Conservation (phyloP, 2,888 invertebrate genomes). For the Lacanobia oleracea region DNA sequence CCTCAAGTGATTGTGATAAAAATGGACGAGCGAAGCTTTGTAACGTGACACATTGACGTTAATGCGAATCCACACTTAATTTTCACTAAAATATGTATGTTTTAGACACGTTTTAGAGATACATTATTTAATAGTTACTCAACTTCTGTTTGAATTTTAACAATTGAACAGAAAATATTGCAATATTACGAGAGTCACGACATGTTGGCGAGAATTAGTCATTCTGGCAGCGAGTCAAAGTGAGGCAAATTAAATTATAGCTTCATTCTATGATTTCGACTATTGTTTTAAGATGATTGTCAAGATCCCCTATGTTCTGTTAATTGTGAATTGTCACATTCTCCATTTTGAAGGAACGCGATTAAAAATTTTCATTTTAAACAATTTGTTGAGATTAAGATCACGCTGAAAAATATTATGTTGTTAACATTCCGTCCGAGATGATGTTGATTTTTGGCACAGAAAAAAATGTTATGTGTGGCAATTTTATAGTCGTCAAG, state of each 20-base stretch:
- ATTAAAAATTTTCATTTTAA: conserved; percentile 85
- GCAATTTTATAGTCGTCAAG: conserved; percentile 86
- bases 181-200: conserved; percentile 82
- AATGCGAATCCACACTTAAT: conserved; percentile 39
- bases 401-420: conserved; percentile 86
- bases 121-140: conserved; percentile 75
- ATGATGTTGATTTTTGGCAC: conserved; percentile 88
- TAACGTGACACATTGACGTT: conserved; percentile 35
- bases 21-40: conserved; percentile 26
- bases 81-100: conserved; percentile 44
- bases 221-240: conserved; percentile 87
- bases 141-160: conserved; percentile 71
- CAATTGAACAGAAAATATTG: conserved; percentile 80
- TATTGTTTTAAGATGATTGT: conserved; percentile 83
- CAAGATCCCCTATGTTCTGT: conserved; percentile 77
- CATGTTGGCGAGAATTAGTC: conserved; percentile 84
- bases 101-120: conserved; percentile 48
- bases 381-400: conserved; percentile 88
- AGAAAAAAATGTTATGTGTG: conserved; percentile 82
- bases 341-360: conserved; percentile 76
- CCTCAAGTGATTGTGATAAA: conserved; percentile 39
- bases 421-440: conserved; percentile 86
- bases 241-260: conserved; percentile 84
- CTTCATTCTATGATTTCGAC: conserved; percentile 77
- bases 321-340: conserved; percentile 71